Percentiles rank a stretch among this genome's conserved stretches.
Evolutionary conservation across 2,888 invertebrate genomes (phyloP).

Genomic region (Oscheius sp.): DNA sequence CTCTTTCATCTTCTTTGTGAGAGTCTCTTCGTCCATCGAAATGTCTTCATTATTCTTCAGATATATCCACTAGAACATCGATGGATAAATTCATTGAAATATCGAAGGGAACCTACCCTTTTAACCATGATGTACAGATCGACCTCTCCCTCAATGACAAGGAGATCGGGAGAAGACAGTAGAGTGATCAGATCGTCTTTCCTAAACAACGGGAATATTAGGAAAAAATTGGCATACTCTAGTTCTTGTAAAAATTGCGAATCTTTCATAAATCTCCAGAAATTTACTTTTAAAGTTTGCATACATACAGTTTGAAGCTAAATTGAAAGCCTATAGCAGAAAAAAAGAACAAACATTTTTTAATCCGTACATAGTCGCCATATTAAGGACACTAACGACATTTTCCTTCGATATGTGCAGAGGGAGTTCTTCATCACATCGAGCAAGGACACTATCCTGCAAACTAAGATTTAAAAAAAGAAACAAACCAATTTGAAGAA

Average conservation of each 20-base stretch:
- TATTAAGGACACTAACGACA: constrained; percentile 41
- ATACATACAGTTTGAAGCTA: constrained; percentile 21
- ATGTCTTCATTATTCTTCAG: constrained; percentile 26
- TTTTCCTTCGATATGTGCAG: constrained; percentile 40
- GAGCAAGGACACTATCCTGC: constrained; percentile 45
- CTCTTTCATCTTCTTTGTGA: not conserved
- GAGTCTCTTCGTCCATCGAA: not conserved
- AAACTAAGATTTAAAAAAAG: not conserved
- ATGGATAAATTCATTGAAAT: not conserved
- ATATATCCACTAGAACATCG: constrained; percentile 40
- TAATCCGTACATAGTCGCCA: constrained; percentile 49
- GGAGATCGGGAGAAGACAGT: constrained; percentile 47
- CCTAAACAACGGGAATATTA: constrained; percentile 15
- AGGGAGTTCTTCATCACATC: constrained; percentile 53
- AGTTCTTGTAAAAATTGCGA: constrained; percentile 37
- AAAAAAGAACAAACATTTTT: constrained; percentile 14
- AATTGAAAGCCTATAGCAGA: too few species aligned
- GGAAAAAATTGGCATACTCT: constrained; percentile 25
- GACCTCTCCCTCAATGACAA: constrained; percentile 58
- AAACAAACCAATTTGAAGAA: constrained; percentile 49
- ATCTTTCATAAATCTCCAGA: constrained; percentile 50
- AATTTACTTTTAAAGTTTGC: constrained; percentile 37
- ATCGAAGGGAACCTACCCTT: constrained; percentile 40
- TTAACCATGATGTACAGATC: constrained; percentile 57
- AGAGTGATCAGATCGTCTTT: constrained; percentile 36